These are phyloP conservation scores for human (Homo sapiens) DNA, from an alignment of 2,113 vertebrate species.

Conservation along the genomic window GRCh38 chr6:50019501-50020000, in stretches of 20 bases:
- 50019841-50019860: background rate
- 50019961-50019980: background rate
- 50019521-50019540: background rate
- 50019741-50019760: background rate
- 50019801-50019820: background rate
- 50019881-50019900: background rate
- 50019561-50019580: background rate
- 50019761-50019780: background rate
- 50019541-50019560: background rate
- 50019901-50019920: background rate
- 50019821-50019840: background rate
- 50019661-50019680: background rate
- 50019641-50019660: background rate
- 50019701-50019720: background rate
- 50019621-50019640: background rate
- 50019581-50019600: background rate
- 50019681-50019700: background rate
- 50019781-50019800: background rate
- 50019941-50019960: background rate
- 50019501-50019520: background rate
- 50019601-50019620: background rate
- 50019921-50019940: background rate
- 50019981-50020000: background rate
- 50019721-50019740: background rate
- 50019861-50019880: background rate